A percentile compares a stretch with the other conserved stretches of the same genome.
phyloP scores from a whole-genome alignment of 2,113 vertebrate genomes.

The Melanotaenia duboulayi region DNA sequence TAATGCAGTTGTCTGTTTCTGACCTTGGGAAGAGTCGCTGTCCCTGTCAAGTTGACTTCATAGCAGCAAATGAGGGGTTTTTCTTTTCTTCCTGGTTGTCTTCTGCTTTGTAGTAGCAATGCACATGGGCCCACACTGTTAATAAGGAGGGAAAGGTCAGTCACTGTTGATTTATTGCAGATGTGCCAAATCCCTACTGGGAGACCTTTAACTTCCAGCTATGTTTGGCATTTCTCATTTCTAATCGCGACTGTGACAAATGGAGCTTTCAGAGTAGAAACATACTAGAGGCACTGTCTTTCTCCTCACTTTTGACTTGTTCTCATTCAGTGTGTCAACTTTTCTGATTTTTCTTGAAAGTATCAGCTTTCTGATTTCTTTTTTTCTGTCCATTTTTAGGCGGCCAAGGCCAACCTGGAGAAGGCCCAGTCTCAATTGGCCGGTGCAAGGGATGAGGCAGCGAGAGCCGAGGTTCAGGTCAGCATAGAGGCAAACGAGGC shows the following conservation, averaged over 20 bases:
- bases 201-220: constrained; percentile 87
- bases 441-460: constrained; percentile 81
- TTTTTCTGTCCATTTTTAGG: constrained; percentile 72
- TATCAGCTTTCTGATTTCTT: background rate
- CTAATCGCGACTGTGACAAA: constrained; percentile 84
- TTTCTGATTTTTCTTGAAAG: constrained; percentile 1
- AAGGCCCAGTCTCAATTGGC: constrained; percentile 88
- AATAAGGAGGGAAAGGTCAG: constrained; percentile 86
- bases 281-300: constrained; percentile 56
- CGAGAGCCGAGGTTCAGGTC: constrained; percentile 89
- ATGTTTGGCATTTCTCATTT: constrained; percentile 86
- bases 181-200: constrained; percentile 84
- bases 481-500: constrained; percentile 93
- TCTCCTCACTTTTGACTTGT: constrained; percentile 10
- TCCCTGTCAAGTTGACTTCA: constrained; percentile 70
- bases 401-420: constrained; percentile 92
- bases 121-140: constrained; percentile 70
- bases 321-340: constrained; percentile 9
- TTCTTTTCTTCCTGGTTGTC: constrained; percentile 42
- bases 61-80: constrained; percentile 59
- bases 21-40: constrained; percentile 56
- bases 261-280: constrained; percentile 75
- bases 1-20: constrained; percentile 59
- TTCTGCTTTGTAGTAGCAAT: constrained; percentile 67
- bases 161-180: constrained; percentile 83